Evolutionary conservation across 1,140 invertebrate genomes (phyloP).

Genomic region (Drosophila malerkotliana): DNA sequence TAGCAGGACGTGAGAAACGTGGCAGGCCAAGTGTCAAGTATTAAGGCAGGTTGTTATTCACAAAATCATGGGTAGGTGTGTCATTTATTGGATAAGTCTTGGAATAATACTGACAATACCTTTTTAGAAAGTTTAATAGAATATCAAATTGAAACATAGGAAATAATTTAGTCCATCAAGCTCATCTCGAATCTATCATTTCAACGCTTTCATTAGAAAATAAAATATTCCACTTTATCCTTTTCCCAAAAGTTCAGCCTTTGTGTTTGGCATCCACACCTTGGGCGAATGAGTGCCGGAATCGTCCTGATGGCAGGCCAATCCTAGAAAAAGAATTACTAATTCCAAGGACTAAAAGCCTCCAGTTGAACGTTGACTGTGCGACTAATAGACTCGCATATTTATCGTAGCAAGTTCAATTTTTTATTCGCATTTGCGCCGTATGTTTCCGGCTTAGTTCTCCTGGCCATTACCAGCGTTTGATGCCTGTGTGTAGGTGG

Average conservation of each 20-base stretch:
- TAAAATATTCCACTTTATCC: slow-evolving; percentile 70
- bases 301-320: slow-evolving; percentile 4
- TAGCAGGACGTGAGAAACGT: slow-evolving; percentile 9
- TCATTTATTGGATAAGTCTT: slow-evolving; percentile 18
- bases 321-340: slow-evolving; percentile 53
- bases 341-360: slow-evolving; percentile 61
- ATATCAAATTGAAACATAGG: not conserved
- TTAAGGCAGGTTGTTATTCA: not conserved
- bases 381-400: slow-evolving; percentile 71
- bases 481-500: slow-evolving; percentile 2
- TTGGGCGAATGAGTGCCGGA: slow-evolving; percentile 19
- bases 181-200: slow-evolving; percentile 55
- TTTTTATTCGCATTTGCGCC: slow-evolving; percentile 64
- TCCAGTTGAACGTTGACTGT: slow-evolving; percentile 39
- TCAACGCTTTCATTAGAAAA: slow-evolving; percentile 65
- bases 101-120: not conserved
- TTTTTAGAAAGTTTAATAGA: too few species aligned
- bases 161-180: not conserved
- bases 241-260: slow-evolving; percentile 40
- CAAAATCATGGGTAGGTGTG: not conserved
- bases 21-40: slow-evolving; percentile 28
- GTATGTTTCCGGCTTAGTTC: slow-evolving; percentile 59
- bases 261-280: slow-evolving; percentile 56
- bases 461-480: slow-evolving; percentile 65
- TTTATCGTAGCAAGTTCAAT: slow-evolving; percentile 77